Evolutionary conservation across 2,113 vertebrate genomes (phyloP).

Genomic region (Azemiops feae): DNA sequence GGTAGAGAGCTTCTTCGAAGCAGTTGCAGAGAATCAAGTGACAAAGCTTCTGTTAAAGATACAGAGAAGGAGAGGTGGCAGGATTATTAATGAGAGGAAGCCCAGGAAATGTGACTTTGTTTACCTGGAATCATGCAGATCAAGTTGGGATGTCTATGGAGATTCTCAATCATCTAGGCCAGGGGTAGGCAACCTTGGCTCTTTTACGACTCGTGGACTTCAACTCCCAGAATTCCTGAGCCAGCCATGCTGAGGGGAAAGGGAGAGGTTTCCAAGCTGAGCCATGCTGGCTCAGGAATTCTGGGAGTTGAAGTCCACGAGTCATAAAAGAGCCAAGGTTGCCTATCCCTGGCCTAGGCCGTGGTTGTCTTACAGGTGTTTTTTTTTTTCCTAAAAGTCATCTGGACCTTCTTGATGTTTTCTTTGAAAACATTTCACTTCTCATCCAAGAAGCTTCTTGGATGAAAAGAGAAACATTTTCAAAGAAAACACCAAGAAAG

Average conservation of each 20-base stretch:
- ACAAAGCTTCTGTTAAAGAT: constrained; percentile 67
- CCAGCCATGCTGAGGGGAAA: no score
- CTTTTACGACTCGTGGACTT: no score
- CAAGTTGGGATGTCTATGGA: neutral
- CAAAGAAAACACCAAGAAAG: neutral
- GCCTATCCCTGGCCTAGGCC: neutral
- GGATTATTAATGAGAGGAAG: neutral
- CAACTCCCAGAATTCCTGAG: no score
- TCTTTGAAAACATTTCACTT: neutral
- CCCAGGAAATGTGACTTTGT: neutral
- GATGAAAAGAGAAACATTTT: neutral
- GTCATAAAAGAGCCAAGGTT: no score
- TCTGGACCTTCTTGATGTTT: neutral
- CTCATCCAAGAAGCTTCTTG: no score
- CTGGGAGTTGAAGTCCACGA: no score
- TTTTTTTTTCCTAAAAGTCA: neutral
- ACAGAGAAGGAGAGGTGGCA: neutral
- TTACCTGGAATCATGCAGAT: neutral
- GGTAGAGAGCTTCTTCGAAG: neutral
- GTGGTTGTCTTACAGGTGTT: neutral
- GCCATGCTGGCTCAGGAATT: no score
- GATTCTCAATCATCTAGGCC: neutral
- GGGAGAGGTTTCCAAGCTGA: no score
- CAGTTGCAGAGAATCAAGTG: constrained; percentile 50
- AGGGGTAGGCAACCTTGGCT: no score